Percentiles rank a stretch among this genome's conserved stretches.
Conservation (phyloP, 2,888 invertebrate genomes). For the Zygaena filipendulae region DNA sequence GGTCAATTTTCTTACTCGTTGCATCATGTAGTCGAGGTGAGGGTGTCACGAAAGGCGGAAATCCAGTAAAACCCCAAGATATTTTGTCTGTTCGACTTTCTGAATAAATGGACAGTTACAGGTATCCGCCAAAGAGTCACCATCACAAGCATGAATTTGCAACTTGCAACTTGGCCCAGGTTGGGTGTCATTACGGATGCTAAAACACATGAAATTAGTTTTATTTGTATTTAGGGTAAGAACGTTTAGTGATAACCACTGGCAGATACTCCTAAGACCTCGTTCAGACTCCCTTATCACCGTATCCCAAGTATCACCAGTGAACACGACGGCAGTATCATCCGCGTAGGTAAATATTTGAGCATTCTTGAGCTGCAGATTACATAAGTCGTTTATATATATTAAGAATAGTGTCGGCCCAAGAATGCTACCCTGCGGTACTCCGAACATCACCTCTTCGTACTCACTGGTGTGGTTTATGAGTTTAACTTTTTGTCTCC, state of each 20-base stretch:
- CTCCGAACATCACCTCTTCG: constrained; percentile 2
- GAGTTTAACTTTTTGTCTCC: constrained; percentile 5
- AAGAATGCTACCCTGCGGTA: constrained; percentile 11
- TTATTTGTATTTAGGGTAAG: constrained; percentile 10
- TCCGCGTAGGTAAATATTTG: constrained; percentile 10
- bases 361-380: no score
- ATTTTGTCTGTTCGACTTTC: no score
- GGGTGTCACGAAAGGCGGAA: no score
- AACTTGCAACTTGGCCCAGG: no score
- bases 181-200: no score
- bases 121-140: no score
- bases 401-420: constrained; percentile 11
- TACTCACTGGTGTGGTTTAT: neutral
- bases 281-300: constrained; percentile 2
- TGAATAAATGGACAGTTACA: no score
- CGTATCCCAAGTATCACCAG: constrained; percentile 2
- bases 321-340: constrained; percentile 9
- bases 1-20: no score
- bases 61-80: no score
- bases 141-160: no score
- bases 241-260: constrained; percentile 7
- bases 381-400: constrained; percentile 5
- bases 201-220: constrained; percentile 10
- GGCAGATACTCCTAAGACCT: constrained; percentile 3
- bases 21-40: no score